Base-by-base conservation (phyloP, 92 coral and sea anemone species). In the Parazoanthus darwini region DNA sequence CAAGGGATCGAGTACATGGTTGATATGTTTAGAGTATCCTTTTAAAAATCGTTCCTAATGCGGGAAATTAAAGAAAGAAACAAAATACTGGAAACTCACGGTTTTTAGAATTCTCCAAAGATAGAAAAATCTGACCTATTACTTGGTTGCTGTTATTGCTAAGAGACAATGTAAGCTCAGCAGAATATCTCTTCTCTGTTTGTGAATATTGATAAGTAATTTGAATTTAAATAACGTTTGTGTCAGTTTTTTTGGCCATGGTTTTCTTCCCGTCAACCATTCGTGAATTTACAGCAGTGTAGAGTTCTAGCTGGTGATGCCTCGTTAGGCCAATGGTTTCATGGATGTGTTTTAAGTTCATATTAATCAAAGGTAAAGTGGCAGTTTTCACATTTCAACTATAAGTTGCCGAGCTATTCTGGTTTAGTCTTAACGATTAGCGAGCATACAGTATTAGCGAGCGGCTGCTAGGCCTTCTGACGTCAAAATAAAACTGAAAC, bases 141-240 rank as follows among this genome's bases (percentile, higher is more conserved):
- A 29, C 74, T 23, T 70, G 20, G 74, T 23, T 70, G 25, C 74
- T 73, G 43, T 36, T 26, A 36, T 36, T 73, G 77, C 77, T 73
- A 73, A 23, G 77, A 73, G 42, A 73, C 77, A 63, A 20, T 63
- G 70, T 63, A 63, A 18, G 77, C 39, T 29, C 77, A 73, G 42
- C 77, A 73, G 77, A 73, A 73, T 73, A 73, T 73, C 77, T 73
- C 77, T 26, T 29, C 77, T 29, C 38, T 29, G 38, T 73, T 73
- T 73, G 37, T 29, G 77, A 73, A 73, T 73, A 73, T 73, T 73
- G 77, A 73, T 73, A 29, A 73, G 77, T 29, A 73, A 73, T 73
- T 73, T 73, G 37, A 73, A 73, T 73, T 26, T 73, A 73, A 33
- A 73, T 26, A 36, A 33, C 70, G 26, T 63, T 63, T 20, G 70